A percentile compares a stretch with the other conserved stretches of the same genome.
Evolutionary conservation across 2,888 invertebrate genomes (phyloP).

Genomic region (Sycophila texana): DNA sequence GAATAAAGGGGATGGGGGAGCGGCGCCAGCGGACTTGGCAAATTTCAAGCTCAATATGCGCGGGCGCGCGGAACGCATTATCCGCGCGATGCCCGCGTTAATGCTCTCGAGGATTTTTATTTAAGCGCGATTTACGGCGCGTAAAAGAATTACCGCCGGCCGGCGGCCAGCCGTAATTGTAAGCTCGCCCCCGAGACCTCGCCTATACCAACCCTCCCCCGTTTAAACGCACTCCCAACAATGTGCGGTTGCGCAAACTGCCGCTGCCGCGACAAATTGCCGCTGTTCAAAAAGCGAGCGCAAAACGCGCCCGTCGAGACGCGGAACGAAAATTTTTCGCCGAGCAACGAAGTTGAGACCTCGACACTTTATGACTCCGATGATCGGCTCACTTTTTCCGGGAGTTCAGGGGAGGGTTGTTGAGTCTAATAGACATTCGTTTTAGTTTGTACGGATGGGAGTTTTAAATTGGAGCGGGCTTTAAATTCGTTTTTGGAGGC

Average conservation of each 20-base stretch:
- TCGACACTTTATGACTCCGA: constrained; percentile 19
- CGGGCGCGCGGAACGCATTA: constrained; percentile 21
- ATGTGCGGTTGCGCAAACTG: constrained; percentile 41
- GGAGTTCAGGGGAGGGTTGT: too few relatives aligned
- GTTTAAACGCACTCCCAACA: constrained; percentile 31
- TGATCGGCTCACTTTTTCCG: not conserved
- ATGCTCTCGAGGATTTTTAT: constrained; percentile 47
- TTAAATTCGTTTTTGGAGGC: too few relatives aligned
- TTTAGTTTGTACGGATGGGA: too few relatives aligned
- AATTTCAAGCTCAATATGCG: not conserved
- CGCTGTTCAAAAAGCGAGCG: constrained; percentile 27
- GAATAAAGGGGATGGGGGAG: too few relatives aligned
- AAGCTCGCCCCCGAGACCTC: constrained; percentile 38
- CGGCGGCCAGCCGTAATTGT: constrained; percentile 37
- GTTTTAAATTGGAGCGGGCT: too few relatives aligned
- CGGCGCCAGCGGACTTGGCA: not conserved
- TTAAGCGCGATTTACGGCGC: constrained; percentile 38
- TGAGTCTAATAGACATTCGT: too few relatives aligned
- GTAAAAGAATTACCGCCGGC: constrained; percentile 43
- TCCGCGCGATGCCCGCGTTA: constrained; percentile 22
- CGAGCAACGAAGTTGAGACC: too few relatives aligned
- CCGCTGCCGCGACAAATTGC: constrained; percentile 23
- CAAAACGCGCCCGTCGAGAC: too few relatives aligned
- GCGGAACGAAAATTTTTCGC: too few relatives aligned
- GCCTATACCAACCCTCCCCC: not conserved